Evolutionary conservation across 2,797 vertebrate species (phyloP), one percentile per base, ranked within the genome.

Genomic region (Argya squamiceps): DNA sequence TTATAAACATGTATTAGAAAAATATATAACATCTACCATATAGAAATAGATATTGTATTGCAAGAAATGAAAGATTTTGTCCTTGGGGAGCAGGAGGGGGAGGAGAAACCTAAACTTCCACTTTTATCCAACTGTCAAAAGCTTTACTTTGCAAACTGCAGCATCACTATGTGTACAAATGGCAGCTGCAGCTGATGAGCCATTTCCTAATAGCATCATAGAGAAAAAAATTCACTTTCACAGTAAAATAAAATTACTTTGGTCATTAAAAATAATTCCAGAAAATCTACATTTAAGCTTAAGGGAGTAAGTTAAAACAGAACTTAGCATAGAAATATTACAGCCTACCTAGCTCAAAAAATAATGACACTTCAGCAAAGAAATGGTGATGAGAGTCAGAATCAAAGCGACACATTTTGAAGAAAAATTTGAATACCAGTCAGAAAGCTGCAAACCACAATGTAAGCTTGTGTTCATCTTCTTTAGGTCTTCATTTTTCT

Each of bases 331-430:
- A 82, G 21, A 82, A 94, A 59, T 56, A 71, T 11, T 75, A 58
- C 21, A 78, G 15, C 6, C 49, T 70, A 22, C 12, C 30, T n/a
- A 30, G 26, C 0, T 0, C 16, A 70, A 39, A 43, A 52, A 64
- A 15, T 23, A 88, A 24, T 27, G 11, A 39, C 36, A 67, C 15
- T 60, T 80, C 12, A 77, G 34, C 16, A 88, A 71, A 64, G n/a
- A 68, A 84, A 64, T 6, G 1, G 20, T 26, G 12, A 91, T 71
- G 10, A 80, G 0, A 32, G 7, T 17, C 73, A 87, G 19, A 91
- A 82, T 27, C 47, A 77, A 84, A 91, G 15, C 4, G 7, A 5
- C 20, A 22, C 0, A 0, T 63, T 77, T 43, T 46, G 6, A 52
- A 82, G 20, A 29, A 50, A 59, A 68, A 68, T 56, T 47, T 2